These are phyloP conservation scores for Lysiphlebus fabarum DNA, from an alignment of 1,140 invertebrate species.

Conservation along the genomic window DNA sequence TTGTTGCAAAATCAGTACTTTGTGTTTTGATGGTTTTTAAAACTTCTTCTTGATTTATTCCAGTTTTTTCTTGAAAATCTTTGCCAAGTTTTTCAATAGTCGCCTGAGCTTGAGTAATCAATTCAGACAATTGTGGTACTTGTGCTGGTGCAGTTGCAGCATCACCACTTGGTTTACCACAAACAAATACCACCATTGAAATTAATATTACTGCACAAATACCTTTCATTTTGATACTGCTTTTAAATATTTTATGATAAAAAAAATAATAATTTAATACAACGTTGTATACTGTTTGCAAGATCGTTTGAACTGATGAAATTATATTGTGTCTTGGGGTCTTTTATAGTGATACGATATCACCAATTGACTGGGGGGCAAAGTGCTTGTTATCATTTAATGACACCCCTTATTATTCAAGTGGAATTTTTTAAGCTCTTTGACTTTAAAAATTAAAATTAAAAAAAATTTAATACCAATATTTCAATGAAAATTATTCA, in stretches of 20 bases:
- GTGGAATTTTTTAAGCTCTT: constrained; percentile 6
- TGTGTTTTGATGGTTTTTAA: constrained; percentile 37
- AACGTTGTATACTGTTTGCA: constrained; percentile 7
- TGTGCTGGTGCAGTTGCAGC: constrained; percentile 8
- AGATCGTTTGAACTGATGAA: constrained; percentile 33
- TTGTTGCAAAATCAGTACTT: constrained; percentile 33
- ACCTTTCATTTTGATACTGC: constrained; percentile 40
- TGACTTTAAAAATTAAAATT: too few species aligned
- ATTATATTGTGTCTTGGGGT: constrained; percentile 8
- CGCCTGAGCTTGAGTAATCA: constrained; percentile 33
- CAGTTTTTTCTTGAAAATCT: constrained; percentile 33
- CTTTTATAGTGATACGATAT: constrained; percentile 47
- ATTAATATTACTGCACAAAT: constrained; percentile 21
- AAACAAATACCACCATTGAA: constrained; percentile 11
- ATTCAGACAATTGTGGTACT: constrained; percentile 26
- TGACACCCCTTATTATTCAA: neutral
- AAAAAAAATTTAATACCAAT: too few species aligned
- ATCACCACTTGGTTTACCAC: constrained; percentile 19
- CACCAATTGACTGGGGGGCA: constrained; percentile 34
- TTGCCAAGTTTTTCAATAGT: constrained; percentile 31
- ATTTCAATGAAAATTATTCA: too few species aligned
- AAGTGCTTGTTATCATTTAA: constrained; percentile 33
- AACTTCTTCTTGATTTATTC: constrained; percentile 36
- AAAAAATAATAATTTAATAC: constrained; percentile 12
- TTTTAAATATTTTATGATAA: constrained; percentile 10